Evolutionary conservation across 2,113 vertebrate genomes (phyloP), one percentile per base, ranked within the genome.

Genomic region (Tyrannus savana): DNA sequence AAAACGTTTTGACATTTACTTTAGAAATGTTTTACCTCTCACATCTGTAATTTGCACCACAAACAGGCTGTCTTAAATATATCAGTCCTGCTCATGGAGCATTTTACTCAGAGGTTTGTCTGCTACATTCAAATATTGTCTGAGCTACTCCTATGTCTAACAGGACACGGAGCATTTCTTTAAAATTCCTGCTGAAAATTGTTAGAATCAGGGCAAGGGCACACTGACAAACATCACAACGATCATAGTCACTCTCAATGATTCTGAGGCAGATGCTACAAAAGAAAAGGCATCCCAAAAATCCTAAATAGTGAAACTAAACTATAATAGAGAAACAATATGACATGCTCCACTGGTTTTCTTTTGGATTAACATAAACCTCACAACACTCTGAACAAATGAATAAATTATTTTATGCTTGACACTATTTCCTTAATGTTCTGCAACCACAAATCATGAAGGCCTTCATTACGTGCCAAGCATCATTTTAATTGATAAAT

Each of bases 11-110:
- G 74, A 94, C 90, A 22, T 79, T 77, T 28, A 46, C 44, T 86
- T 66, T 44, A 47, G 14, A 90, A 96, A 90, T 76, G 44, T 93
- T 95, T 91, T 84, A 92, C 66, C 86, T 92, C 80, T 95, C 69
- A 75, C 56, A 87, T 53, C 90, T 91, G 67, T 60, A 89, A 92
- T 89, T 87, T 96, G 87, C 83, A 74, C 63, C 63, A 53, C 49
- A 84, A 90, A 93, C 84, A 91, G 81, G 78, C 27, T 91, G 74
- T 80, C 74, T 72, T 72, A 77, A 83, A 69, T 68, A n/a, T 28
- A 55, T 94, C 63, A 87, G 72, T 78, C 66, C 69, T 82, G 71
- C 67, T 90, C 25, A 23, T 14, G 79, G 25, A 67, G 24, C 35
- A 21, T 42, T 84, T 86, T 56, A 37, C 39, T 74, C 64, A 6